Evolutionary conservation across 2,113 vertebrate genomes (phyloP), one percentile per base, ranked within the genome.

Genomic region (Microcebus lehilahytsara): DNA sequence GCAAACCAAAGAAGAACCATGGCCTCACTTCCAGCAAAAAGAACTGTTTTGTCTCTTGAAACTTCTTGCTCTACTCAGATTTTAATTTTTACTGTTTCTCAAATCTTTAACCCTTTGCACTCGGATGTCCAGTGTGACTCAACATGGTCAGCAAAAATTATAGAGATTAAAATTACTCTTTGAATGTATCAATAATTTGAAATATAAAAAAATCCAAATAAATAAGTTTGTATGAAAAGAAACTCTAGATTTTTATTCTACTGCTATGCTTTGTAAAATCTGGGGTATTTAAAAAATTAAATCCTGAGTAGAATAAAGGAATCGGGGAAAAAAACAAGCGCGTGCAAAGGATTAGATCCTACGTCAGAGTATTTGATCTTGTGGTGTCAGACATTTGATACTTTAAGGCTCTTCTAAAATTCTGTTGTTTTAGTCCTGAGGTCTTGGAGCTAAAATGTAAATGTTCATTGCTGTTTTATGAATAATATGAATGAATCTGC

Each of bases 381-480:
- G 40, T 81, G 51, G 37, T 40, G 51, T 64, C 42, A 77, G 25
- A 56, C 72, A 74, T 58, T 5, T 25, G 14, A 85, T 34, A 14
- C 51, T 72, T 16, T 4, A 78, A 93, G 56, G 30, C 58, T 84
- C 32, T 69, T 37, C 20, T 1, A 37, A 71, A 85, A 66, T 25
- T 66, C 3, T 67, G 30, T 51, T 23, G 34, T 86, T 83, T 90
- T 2, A 60, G 9, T 46, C 13, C 40, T 51, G 40, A 79, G 19
- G 34, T 93, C 58, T 89, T 37, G 10, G 23, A 58, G 12, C 66
- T 89, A 79, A 80, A 89, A 86, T 40, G 37, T 20, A 86, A 80
- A 74, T 19, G 66, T 17, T 34, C 79, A 56, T 34, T 37, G 60
- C 67, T 56, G 20, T 20, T 78, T 23, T 42, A 1, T 1, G 74